Percentiles rank a stretch among this genome's conserved stretches.
phyloP scores from a whole-genome alignment of 1,140 invertebrate species.

The Ectropis grisescens region DNA sequence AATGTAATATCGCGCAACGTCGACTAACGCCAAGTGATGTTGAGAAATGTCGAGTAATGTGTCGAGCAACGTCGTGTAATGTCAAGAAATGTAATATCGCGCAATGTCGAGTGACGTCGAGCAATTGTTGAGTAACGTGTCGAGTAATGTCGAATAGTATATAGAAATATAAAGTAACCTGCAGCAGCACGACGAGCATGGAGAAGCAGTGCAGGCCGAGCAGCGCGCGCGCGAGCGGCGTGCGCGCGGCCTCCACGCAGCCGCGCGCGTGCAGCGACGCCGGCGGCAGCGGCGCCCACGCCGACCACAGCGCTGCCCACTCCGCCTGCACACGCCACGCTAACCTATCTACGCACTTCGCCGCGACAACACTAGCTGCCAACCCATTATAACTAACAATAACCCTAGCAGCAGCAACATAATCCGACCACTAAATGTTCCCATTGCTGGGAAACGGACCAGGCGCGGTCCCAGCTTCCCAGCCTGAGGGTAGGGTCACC shows the following conservation, averaged over 20 bases:
- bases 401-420: no score
- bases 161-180: conserved; percentile 18
- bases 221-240: conserved; percentile 31
- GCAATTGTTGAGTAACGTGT: neutral
- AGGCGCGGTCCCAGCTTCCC: no score
- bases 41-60: neutral
- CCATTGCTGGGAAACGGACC: no score
- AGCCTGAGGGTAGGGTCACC: no score
- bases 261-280: conserved; percentile 40
- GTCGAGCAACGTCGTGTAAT: neutral
- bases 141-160: neutral
- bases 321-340: conserved; percentile 17
- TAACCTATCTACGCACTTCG: neutral
- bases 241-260: conserved; percentile 39
- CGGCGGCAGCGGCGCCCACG: conserved; percentile 18
- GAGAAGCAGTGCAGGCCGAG: conserved; percentile 32
- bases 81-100: neutral
- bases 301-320: conserved; percentile 25
- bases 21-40: no score
- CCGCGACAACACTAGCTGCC: no score
- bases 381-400: no score
- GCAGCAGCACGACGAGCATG: conserved; percentile 29
- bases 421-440: no score
- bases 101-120: neutral
- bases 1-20: no score